These are phyloP conservation scores for Pygmarrhopalites habei DNA, from an alignment of 1,140 invertebrate species.

Conservation along the genomic window DNA sequence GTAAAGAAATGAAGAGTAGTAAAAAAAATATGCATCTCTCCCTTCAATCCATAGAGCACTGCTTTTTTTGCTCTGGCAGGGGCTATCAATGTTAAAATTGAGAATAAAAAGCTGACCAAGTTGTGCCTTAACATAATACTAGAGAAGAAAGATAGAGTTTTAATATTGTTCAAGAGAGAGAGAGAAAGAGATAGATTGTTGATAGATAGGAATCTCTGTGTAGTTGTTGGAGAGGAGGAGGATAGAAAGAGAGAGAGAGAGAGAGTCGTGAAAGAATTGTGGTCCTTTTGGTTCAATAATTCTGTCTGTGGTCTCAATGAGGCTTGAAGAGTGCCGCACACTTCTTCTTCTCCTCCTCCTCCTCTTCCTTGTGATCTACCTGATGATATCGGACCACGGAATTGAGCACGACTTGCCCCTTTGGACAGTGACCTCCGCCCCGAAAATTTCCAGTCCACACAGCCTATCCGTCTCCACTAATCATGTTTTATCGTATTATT, in stretches of 20 bases:
- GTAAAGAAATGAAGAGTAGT: too few species aligned
- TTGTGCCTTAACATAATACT: too few species aligned
- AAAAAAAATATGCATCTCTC: too few species aligned
- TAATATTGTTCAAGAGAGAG: neutral
- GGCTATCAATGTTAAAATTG: too few species aligned
- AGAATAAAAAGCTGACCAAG: too few species aligned
- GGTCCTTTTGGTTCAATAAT: slow-evolving; percentile 15
- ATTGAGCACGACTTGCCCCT: slow-evolving; percentile 33
- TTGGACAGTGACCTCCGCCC: slow-evolving; percentile 28
- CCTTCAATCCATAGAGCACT: too few species aligned
- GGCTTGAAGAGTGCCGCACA: slow-evolving; percentile 14
- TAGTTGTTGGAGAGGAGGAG: neutral
- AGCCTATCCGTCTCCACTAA: slow-evolving; percentile 6
- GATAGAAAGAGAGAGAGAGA: slow-evolving; percentile 1
- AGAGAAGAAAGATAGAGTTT: neutral
- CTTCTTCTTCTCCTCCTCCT: slow-evolving; percentile 9
- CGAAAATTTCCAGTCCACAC: slow-evolving; percentile 17
- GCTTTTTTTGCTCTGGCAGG: too few species aligned
- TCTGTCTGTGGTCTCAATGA: too few species aligned
- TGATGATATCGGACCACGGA: slow-evolving; percentile 29
- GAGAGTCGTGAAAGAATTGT: slow-evolving; percentile 23
- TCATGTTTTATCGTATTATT: neutral
- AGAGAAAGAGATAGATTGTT: slow-evolving; percentile 4
- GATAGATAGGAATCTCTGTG: neutral
- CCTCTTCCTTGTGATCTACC: slow-evolving; percentile 8